Evolutionary conservation across 2,113 vertebrate species (phyloP).

Genomic region (Microtus montanus): DNA sequence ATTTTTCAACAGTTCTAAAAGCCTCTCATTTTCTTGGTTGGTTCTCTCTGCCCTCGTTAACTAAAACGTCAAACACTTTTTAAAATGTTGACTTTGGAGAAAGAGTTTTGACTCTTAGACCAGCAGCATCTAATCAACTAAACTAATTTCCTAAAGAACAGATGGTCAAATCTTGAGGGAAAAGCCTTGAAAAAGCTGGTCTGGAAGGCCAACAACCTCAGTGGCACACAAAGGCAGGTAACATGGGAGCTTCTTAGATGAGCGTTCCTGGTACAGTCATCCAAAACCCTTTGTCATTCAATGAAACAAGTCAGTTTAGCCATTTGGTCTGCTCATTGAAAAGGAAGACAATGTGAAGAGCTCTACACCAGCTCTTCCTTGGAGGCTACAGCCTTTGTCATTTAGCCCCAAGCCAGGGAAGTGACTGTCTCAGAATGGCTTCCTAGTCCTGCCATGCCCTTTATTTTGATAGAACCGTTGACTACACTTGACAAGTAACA

Average conservation of each 20-base stretch:
- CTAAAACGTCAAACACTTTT: not conserved
- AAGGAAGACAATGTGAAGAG: not conserved
- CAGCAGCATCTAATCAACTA: not conserved
- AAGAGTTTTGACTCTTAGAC: not conserved
- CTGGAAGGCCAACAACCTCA: not conserved
- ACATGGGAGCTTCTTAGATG: not conserved
- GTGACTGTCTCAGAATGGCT: not conserved
- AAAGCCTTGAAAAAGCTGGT: not conserved
- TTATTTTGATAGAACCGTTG: conserved; percentile 11
- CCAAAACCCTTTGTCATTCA: not conserved
- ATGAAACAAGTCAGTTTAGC: not conserved
- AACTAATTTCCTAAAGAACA: not conserved
- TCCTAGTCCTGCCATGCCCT: not conserved
- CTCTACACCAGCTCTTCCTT: not conserved
- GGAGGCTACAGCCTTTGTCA: not conserved
- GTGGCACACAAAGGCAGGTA: not conserved
- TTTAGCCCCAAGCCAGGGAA: not conserved
- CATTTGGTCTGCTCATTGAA: not conserved
- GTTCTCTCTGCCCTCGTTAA: conserved; percentile 19
- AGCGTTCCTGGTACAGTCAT: not conserved
- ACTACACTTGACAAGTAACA: conserved; percentile 7
- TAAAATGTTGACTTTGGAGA: not conserved
- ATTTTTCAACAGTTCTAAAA: conserved; percentile 56
- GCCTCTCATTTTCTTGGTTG: not conserved
- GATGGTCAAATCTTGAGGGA: not conserved